Evolutionary conservation across 2,888 invertebrate genomes (phyloP), one percentile per base, ranked within the genome.

Genomic region (Melangyna quadrimaculata): DNA sequence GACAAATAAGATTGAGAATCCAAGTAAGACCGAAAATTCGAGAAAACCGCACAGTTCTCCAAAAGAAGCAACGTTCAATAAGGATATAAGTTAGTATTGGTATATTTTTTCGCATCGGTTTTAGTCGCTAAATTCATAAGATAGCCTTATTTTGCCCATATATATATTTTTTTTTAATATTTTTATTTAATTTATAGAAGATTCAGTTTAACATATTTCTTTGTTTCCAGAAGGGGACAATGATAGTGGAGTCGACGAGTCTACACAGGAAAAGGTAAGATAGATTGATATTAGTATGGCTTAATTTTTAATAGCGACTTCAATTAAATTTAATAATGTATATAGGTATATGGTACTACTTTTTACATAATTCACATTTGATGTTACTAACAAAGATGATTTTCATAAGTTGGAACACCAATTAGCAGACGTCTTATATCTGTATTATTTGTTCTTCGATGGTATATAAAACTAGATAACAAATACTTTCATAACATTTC

Each of bases 161-260:
- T 5, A 22, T 29, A 3, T 17, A 29, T 22, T 24, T 22, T 24
- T 12, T n/a, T n/a, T n/a, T n/a, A 37, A n/a, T 17, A 8, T 63
- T 63, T 27, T 35, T 12, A 29, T 53, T 9, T 35, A 29, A 3
- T 14, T n/a, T 37, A 35, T 9, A 22, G 10, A 51, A 24, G n/a
- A 40, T 37, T 43, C 29, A 77, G 78, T 84, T 82, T 71, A 69
- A 67, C 45, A 71, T 61, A 53, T 87, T 88, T 6, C 17, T 89
- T 88, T 88, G 81, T 89, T 93, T 92, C 88, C 94, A 97, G 97
- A 96, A 93, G 95, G 96, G 43, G 96, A 96, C 91, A 96, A 96
- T 89, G 96, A 96, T 89, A 96, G 96, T 90, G 96, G 96, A 55
- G 96, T 96, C 35, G 96, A 96, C 91, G 96, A 96, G 91, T 95